phyloP scores from a whole-genome alignment of 23 tunicate species.

The Ciona savignyi region DNA sequence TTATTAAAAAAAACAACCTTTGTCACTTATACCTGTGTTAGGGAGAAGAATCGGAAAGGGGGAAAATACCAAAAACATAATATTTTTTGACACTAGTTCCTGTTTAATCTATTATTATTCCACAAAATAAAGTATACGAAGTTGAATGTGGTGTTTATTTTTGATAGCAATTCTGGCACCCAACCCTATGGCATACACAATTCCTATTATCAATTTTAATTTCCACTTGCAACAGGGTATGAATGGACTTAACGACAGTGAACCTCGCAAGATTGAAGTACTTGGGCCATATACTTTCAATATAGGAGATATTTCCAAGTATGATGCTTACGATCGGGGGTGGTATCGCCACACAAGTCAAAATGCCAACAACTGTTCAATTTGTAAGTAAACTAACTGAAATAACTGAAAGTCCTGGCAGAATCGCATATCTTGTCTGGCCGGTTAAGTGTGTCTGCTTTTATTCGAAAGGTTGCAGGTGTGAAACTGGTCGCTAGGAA shows the following conservation, averaged over 20 bases:
- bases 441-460: too few relatives aligned
- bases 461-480: too few relatives aligned
- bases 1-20: too few relatives aligned
- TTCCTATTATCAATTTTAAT: too few relatives aligned
- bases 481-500: too few relatives aligned
- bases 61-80: not conserved
- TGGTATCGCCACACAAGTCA: slow-evolving; percentile 81
- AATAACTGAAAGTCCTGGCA: too few relatives aligned
- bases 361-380: slow-evolving; percentile 62
- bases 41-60: too few relatives aligned
- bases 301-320: slow-evolving; percentile 53
- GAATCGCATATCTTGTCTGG: too few relatives aligned
- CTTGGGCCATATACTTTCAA: slow-evolving; percentile 91
- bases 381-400: slow-evolving; percentile 82
- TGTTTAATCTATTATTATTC: not conserved
- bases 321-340: slow-evolving; percentile 48
- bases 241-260: slow-evolving; percentile 55
- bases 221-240: slow-evolving; percentile 41
- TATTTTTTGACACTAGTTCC: not conserved
- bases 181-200: too few relatives aligned
- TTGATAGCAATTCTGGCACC: too few relatives aligned
- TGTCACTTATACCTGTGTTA: too few relatives aligned
- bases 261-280: slow-evolving; percentile 78
- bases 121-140: not conserved
- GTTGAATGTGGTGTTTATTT: too few relatives aligned